Evolutionary conservation across 2,113 vertebrate genomes (phyloP).

Genomic region (Mirza zaza): DNA sequence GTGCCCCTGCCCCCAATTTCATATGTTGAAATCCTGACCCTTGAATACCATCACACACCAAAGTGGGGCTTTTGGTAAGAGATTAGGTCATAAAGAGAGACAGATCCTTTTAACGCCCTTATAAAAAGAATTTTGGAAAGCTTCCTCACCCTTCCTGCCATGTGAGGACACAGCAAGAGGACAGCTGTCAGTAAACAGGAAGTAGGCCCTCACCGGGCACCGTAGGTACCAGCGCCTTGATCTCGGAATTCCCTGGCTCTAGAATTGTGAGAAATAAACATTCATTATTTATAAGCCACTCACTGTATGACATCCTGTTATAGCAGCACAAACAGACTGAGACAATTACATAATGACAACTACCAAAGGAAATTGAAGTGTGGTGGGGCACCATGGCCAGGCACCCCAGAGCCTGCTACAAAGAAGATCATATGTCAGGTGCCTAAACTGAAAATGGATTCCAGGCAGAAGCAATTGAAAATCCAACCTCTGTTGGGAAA

Average conservation of each 20-base stretch:
- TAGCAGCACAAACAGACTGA: not conserved
- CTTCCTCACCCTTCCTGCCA: not conserved
- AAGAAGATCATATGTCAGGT: not conserved
- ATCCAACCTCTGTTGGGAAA: not conserved
- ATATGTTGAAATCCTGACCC: too few species aligned
- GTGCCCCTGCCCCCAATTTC: too few species aligned
- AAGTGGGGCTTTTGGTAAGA: not conserved
- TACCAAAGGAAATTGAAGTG: not conserved
- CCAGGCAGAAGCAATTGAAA: not conserved
- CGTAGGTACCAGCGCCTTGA: not conserved
- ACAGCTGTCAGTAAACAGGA: not conserved
- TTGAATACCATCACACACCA: not conserved
- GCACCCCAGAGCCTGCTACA: not conserved
- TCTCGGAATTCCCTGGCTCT: not conserved
- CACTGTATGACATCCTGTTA: not conserved
- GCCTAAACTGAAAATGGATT: not conserved
- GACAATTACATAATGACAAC: not conserved
- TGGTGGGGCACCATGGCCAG: not conserved
- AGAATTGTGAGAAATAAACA: not conserved
- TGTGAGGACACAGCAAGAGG: not conserved
- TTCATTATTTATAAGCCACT: not conserved
- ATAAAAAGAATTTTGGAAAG: not conserved
- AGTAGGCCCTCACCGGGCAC: not conserved
- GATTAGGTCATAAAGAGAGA: not conserved
- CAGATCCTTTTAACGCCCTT: not conserved